A percentile compares a stretch with the other conserved stretches of the same genome.
Conservation (phyloP, 2,888 invertebrate species). For the Drosophila paramelanica region DNA sequence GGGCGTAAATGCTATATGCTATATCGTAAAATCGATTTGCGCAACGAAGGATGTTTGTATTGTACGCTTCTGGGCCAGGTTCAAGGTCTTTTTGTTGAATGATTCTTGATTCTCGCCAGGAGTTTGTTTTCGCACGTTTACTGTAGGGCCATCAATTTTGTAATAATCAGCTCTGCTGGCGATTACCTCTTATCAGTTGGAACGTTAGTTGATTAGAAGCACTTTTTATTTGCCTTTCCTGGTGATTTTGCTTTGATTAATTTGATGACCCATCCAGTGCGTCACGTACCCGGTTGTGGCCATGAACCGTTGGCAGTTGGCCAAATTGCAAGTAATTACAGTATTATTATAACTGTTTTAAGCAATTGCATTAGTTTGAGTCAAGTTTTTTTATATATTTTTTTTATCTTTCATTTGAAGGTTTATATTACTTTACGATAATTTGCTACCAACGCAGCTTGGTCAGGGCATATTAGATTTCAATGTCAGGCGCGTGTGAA, state of each 20-base stretch:
- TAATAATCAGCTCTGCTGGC: not conserved
- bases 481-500: conserved; percentile 64
- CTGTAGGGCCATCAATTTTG: not conserved
- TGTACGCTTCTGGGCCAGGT: not conserved
- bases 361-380: no score
- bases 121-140: not conserved
- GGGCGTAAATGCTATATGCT: conserved; percentile 3
- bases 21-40: conserved; percentile 43
- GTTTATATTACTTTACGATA: not conserved
- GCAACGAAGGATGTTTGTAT: conserved; percentile 8
- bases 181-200: not conserved
- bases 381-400: no score
- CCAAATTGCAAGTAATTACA: not conserved
- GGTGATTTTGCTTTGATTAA: conserved; percentile 21
- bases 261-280: conserved; percentile 1
- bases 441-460: not conserved
- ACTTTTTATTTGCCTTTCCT: conserved; percentile 15
- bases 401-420: no score
- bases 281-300: not conserved
- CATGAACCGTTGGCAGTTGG: conserved; percentile 2
- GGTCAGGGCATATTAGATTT: conserved; percentile 45
- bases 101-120: not conserved
- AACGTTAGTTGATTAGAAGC: not conserved
- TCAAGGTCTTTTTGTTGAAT: conserved; percentile 29
- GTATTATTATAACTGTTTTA: not conserved